Conservation (phyloP, 2,888 invertebrate species). For the Heliconius cydno region DNA sequence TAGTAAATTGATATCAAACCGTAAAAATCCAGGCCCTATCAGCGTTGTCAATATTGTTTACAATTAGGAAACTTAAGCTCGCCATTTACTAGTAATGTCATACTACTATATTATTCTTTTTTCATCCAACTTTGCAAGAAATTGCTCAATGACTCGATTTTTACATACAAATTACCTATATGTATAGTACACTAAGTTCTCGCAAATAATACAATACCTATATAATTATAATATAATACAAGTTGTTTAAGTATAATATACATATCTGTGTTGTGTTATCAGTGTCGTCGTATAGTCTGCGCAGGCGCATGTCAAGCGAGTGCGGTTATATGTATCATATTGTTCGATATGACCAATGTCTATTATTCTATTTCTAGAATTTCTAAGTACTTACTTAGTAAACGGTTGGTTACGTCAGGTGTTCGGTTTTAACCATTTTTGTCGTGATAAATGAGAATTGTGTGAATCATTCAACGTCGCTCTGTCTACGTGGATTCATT, state of each 20-base stretch:
- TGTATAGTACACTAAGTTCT: no score
- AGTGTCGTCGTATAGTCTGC: slow-evolving; percentile 40
- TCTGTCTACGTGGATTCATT: slow-evolving; percentile 10
- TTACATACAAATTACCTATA: no score
- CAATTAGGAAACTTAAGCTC: no score
- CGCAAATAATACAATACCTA: neutral
- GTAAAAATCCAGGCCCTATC: neutral
- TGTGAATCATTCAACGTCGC: neutral
- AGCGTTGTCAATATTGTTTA: no score
- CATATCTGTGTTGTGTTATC: neutral
- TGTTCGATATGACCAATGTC: neutral
- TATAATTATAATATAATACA: neutral
- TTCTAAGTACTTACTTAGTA: neutral
- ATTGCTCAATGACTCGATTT: no score
- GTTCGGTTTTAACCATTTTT: neutral
- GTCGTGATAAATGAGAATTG: neutral
- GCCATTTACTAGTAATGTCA: no score
- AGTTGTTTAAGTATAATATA: neutral
- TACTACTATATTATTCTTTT: no score
- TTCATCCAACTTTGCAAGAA: no score
- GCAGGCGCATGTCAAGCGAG: slow-evolving; percentile 20
- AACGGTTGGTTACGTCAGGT: neutral
- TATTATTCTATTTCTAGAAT: neutral
- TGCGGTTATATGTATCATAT: neutral
- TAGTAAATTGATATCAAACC: neutral